Evolutionary conservation across 2,888 invertebrate genomes (phyloP).

Genomic region (Trichogramma dendrolimi): DNA sequence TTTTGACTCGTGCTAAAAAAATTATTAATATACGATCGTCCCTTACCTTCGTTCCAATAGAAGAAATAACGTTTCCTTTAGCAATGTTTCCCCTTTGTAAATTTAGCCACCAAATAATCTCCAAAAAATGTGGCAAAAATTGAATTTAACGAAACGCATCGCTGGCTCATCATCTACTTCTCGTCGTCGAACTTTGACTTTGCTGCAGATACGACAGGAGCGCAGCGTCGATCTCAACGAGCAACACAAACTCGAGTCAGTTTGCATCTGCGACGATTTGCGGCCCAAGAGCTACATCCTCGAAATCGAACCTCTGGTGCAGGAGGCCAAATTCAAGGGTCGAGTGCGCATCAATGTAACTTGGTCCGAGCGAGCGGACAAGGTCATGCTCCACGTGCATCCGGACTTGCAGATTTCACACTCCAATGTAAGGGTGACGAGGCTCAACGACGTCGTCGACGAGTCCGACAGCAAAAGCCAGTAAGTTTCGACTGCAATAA

Average conservation of each 20-base stretch:
- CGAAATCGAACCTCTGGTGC: conserved; percentile 64
- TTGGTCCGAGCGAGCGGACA: conserved; percentile 61
- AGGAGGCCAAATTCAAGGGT: conserved; percentile 65
- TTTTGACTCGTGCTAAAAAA: no score
- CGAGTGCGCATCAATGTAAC: conserved; percentile 66
- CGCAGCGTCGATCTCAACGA: conserved; percentile 71
- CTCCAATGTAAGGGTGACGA: conserved; percentile 53
- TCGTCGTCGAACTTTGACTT: no score
- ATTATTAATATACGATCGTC: no score
- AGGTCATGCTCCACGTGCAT: conserved; percentile 65
- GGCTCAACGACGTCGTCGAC: conserved; percentile 34
- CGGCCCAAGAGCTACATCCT: conserved; percentile 65
- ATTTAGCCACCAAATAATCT: no score
- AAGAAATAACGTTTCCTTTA: no score
- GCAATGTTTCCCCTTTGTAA: no score
- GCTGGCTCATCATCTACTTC: no score
- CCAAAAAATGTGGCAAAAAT: no score
- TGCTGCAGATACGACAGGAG: conserved; percentile 22
- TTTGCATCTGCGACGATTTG: conserved; percentile 53
- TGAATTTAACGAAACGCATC: no score
- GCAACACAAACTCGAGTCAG: conserved; percentile 27
- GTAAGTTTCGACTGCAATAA: no score
- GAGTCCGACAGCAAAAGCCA: background rate
- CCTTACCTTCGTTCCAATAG: no score
- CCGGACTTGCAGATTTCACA: conserved; percentile 61